Evolutionary conservation across 2,888 invertebrate species (phyloP).

Genomic region (Tachystola acroxantha): DNA sequence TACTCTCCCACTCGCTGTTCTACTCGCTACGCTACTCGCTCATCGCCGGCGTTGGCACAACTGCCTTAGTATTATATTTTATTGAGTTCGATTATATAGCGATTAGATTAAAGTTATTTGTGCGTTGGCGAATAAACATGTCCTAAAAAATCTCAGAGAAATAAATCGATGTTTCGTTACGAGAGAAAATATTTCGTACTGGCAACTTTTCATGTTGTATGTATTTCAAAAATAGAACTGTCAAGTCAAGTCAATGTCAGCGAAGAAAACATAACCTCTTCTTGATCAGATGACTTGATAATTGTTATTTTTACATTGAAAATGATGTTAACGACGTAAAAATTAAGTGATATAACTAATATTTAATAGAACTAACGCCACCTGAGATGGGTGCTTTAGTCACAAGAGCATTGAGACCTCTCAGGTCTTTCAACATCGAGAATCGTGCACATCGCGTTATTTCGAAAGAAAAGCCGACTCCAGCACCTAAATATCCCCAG

Average conservation of each 20-base stretch:
- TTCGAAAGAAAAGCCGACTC: constrained; percentile 80
- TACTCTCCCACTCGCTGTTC: too few species aligned
- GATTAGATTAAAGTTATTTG: too few species aligned
- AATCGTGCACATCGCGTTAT: constrained; percentile 85
- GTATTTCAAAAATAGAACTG: constrained; percentile 24
- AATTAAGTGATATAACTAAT: constrained; percentile 15
- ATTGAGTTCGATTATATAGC: too few species aligned
- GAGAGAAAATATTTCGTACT: too few species aligned
- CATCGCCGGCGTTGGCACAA: too few species aligned
- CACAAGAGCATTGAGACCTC: constrained; percentile 77
- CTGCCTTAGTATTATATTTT: too few species aligned
- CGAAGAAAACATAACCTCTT: constrained; percentile 30
- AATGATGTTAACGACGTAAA: constrained; percentile 24
- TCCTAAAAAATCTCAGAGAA: too few species aligned
- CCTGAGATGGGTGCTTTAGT: constrained; percentile 82
- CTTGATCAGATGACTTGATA: constrained; percentile 2
- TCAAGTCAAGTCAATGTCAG: constrained; percentile 13
- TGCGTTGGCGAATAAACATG: too few species aligned
- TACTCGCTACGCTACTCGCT: too few species aligned
- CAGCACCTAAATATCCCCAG: constrained; percentile 83
- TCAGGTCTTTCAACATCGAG: constrained; percentile 85
- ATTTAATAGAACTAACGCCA: constrained; percentile 41
- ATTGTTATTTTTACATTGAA: constrained; percentile 8
- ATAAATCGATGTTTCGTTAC: too few species aligned
- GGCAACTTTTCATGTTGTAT: too few species aligned